These are phyloP conservation scores for Tuberolachnus salignus DNA, from an alignment of 2,888 invertebrate genomes.

Conservation along the genomic window DNA sequence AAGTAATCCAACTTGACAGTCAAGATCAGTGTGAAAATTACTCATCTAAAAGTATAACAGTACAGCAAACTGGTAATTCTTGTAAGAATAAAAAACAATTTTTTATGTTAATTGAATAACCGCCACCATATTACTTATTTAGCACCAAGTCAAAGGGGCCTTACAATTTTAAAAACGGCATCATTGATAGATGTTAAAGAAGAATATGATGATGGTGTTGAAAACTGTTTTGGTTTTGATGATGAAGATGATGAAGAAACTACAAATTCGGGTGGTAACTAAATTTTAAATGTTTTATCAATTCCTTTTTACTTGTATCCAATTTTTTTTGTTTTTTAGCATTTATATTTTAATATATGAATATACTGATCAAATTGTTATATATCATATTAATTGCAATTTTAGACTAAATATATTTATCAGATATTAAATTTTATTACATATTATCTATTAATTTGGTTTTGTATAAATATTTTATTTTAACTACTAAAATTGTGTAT, in stretches of 20 bases:
- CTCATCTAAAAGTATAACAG: slow-evolving; percentile 23
- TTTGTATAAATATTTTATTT: not conserved
- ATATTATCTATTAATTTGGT: not conserved
- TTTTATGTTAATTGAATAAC: not conserved
- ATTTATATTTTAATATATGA: slow-evolving; percentile 3
- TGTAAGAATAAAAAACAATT: slow-evolving; percentile 18
- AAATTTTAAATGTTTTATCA: slow-evolving; percentile 3
- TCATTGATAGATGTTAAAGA: slow-evolving; percentile 36
- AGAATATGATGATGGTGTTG: slow-evolving; percentile 68
- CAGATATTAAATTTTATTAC: not conserved
- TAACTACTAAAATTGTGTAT: slow-evolving; percentile 1
- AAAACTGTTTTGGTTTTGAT: slow-evolving; percentile 84
- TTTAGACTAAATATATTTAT: not conserved
- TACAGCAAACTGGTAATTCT: slow-evolving; percentile 36
- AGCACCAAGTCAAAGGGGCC: slow-evolving; percentile 41
- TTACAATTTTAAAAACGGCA: slow-evolving; percentile 48
- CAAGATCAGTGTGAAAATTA: slow-evolving; percentile 35
- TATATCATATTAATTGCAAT: slow-evolving; percentile 21
- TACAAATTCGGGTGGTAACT: slow-evolving; percentile 43
- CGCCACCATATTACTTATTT: not conserved
- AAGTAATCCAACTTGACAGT: slow-evolving; percentile 76
- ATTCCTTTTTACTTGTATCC: slow-evolving; percentile 27
- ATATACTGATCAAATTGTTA: slow-evolving; percentile 35
- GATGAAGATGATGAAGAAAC: slow-evolving; percentile 63
- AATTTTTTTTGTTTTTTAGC: slow-evolving; percentile 25